Evolutionary conservation across 1,140 invertebrate species (phyloP).

Genomic region (Zaprionus capensis): DNA sequence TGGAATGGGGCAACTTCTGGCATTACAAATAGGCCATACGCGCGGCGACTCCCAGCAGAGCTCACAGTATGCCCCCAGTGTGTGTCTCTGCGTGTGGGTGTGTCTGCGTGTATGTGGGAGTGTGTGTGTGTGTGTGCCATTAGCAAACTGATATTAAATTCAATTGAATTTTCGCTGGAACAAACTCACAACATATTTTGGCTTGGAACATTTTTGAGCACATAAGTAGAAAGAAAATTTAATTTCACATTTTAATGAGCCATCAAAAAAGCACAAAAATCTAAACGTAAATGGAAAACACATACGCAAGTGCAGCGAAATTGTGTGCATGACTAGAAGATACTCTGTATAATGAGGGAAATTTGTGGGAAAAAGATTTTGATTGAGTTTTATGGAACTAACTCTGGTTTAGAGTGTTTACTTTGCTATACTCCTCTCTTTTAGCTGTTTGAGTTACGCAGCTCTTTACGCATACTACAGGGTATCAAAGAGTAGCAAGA

Average conservation of each 20-base stretch:
- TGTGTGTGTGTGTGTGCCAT: slow-evolving; percentile 41
- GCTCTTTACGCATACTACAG: background rate
- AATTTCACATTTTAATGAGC: slow-evolving; percentile 80
- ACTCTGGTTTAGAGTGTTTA: background rate
- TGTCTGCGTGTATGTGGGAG: background rate
- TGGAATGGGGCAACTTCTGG: slow-evolving; percentile 6
- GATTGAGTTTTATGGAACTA: background rate
- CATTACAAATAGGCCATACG: slow-evolving; percentile 24
- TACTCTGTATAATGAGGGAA: slow-evolving; percentile 2
- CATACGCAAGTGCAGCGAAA: slow-evolving; percentile 9
- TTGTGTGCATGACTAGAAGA: background rate
- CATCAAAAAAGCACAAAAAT: slow-evolving; percentile 62
- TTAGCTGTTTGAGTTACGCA: no score
- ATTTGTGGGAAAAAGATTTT: background rate
- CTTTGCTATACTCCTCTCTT: background rate
- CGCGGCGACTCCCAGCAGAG: background rate
- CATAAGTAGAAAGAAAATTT: slow-evolving; percentile 56
- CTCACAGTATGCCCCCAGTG: background rate
- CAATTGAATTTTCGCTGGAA: slow-evolving; percentile 66
- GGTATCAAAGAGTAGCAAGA: slow-evolving; percentile 4
- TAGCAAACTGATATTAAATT: slow-evolving; percentile 81
- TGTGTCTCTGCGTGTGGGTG: background rate
- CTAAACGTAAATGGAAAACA: slow-evolving; percentile 60
- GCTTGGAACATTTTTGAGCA: slow-evolving; percentile 34
- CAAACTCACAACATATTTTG: slow-evolving; percentile 7